phyloP scores from a whole-genome alignment of 2,888 invertebrate genomes.

The Caenorhabditis sinica region DNA sequence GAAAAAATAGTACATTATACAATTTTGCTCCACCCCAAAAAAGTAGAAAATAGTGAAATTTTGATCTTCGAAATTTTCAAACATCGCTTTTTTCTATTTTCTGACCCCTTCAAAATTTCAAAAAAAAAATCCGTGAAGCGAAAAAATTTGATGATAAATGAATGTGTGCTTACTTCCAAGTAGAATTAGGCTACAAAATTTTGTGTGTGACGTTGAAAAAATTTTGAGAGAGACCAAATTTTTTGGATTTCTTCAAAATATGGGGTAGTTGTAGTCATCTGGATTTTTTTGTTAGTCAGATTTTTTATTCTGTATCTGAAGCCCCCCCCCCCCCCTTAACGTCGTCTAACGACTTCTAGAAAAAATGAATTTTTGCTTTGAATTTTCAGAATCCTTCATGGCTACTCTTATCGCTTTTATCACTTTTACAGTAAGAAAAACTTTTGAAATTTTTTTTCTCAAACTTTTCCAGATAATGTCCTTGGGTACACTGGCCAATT shows the following conservation, averaged over 20 bases:
- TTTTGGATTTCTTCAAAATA: background rate
- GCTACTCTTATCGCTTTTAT: slow-evolving; percentile 1
- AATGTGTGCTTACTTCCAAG: background rate
- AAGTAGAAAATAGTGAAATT: too few species aligned
- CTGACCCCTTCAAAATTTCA: background rate
- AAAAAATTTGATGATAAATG: background rate
- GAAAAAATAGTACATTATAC: too few species aligned
- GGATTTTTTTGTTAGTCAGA: background rate
- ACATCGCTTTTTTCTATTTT: background rate
- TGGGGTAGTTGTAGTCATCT: background rate
- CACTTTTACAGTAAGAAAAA: slow-evolving; percentile 9
- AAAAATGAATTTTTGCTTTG: background rate
- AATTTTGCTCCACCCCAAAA: too few species aligned
- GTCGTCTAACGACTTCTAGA: too few species aligned
- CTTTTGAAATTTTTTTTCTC: background rate
- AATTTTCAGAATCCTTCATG: background rate
- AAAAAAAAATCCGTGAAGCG: background rate
- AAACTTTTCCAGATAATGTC: slow-evolving; percentile 27
- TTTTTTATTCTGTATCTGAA: background rate
- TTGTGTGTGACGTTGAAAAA: background rate
- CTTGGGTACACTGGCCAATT: background rate
- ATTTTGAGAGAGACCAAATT: background rate
- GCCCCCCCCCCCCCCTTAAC: too few species aligned
- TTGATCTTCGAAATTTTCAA: background rate
- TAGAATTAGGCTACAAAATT: background rate